A percentile compares a stretch with the other conserved stretches of the same genome.
phyloP scores from a whole-genome alignment of 2,113 vertebrate genomes.

The Prunella himalayana region DNA sequence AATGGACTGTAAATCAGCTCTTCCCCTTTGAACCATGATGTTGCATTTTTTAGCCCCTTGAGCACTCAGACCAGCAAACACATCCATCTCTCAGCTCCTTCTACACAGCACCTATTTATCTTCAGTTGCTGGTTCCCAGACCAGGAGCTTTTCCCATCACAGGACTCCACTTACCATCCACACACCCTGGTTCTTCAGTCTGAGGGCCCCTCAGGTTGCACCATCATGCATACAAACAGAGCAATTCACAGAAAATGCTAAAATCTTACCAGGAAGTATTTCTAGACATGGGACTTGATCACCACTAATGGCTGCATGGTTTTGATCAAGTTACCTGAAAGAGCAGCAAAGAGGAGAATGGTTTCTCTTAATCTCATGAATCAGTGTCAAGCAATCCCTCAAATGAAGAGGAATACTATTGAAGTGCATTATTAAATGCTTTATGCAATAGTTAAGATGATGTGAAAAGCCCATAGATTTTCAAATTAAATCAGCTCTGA shows the following conservation, averaged over 20 bases:
- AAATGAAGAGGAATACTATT: neutral
- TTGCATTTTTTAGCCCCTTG: neutral
- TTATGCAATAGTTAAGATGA: neutral
- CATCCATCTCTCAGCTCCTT: neutral
- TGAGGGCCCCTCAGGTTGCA: neutral
- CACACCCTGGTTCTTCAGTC: rapidly evolving
- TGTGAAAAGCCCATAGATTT: neutral
- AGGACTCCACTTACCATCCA: neutral
- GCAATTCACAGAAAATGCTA: neutral
- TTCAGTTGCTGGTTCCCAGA: neutral
- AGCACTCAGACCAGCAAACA: neutral
- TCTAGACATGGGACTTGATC: rapidly evolving
- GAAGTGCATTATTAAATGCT: neutral
- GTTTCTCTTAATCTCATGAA: neutral
- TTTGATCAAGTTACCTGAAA: neutral
- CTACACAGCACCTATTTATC: neutral
- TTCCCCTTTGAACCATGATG: neutral
- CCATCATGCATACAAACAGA: neutral
- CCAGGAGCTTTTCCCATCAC: neutral
- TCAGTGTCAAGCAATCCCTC: neutral
- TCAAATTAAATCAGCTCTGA: neutral
- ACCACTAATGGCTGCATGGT: rapidly evolving
- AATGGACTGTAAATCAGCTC: constrained; percentile 50
- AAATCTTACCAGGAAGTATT: neutral
- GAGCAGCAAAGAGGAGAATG: neutral